Conservation (phyloP, 2,797 vertebrate genomes). For the Iguana delicatissima region DNA sequence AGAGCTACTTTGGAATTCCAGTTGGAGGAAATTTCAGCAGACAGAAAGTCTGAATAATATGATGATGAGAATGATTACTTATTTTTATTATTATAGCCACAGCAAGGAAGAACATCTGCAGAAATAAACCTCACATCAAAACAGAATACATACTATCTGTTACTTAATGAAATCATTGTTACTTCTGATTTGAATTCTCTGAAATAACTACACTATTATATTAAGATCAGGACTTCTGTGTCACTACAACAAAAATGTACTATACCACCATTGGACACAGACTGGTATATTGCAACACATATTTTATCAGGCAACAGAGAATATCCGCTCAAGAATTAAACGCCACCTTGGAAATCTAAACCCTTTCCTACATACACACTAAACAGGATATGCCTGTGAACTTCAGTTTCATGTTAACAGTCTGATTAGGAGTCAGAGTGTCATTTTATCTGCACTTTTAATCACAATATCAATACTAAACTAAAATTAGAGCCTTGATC, state of each 20-base stretch:
- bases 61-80: not conserved
- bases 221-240: not conserved
- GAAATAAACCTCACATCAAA: not conserved
- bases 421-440: not conserved
- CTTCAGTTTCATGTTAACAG: not conserved
- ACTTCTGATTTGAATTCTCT: not conserved
- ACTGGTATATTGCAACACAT: not conserved
- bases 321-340: not conserved
- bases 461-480: conserved; percentile 38
- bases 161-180: not conserved
- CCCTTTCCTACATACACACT: not conserved
- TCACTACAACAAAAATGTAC: not conserved
- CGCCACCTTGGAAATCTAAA: not conserved
- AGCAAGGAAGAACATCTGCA: not conserved
- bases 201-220: not conserved
- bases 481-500: not conserved
- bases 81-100: conserved; percentile 12
- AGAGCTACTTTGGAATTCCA: not conserved
- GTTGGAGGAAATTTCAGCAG: not conserved
- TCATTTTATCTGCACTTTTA: not conserved
- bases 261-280: not conserved
- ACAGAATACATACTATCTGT: not conserved
- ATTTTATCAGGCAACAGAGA: not conserved
- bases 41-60: not conserved
- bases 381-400: not conserved